Conservation (phyloP, 2,797 vertebrate species). For the Coregonus suidteri region DNA sequence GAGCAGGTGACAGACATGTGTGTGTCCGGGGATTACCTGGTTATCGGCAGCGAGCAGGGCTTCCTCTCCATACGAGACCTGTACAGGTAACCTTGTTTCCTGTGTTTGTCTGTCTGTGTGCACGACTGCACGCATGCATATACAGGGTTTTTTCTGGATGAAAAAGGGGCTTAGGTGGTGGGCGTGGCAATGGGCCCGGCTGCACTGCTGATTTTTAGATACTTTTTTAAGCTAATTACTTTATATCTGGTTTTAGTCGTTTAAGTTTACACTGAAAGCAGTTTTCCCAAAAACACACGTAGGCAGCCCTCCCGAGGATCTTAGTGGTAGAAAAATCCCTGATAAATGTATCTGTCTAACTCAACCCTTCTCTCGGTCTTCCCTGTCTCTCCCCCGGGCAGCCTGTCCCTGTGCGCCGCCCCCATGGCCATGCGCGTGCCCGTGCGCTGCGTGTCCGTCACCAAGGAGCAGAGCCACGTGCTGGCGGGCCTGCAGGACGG, state of each 20-base stretch:
- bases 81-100: constrained; percentile 81
- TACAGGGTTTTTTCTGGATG: not conserved
- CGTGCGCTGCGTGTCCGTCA: constrained; percentile 89
- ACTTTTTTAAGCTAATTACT: too few species aligned
- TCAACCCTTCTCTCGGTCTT: not conserved
- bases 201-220: too few species aligned
- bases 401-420: constrained; percentile 81
- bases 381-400: constrained; percentile 48
- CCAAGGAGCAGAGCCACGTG: constrained; percentile 93
- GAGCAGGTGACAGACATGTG: constrained; percentile 94
- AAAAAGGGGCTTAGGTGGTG: not conserved
- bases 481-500: constrained; percentile 93
- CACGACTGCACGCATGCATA: not conserved
- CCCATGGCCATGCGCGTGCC: constrained; percentile 91
- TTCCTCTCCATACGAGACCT: constrained; percentile 91
- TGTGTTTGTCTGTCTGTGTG: constrained; percentile 5
- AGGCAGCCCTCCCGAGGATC: too few species aligned
- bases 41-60: constrained; percentile 91
- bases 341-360: not conserved
- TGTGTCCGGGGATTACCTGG: constrained; percentile 85
- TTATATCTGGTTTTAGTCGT: too few species aligned
- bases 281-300: too few species aligned
- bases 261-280: too few species aligned
- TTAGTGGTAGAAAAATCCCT: too few species aligned
- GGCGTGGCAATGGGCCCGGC: not conserved